Evolutionary conservation across 1,140 invertebrate species (phyloP).

Genomic region (Goniozus legneri): DNA sequence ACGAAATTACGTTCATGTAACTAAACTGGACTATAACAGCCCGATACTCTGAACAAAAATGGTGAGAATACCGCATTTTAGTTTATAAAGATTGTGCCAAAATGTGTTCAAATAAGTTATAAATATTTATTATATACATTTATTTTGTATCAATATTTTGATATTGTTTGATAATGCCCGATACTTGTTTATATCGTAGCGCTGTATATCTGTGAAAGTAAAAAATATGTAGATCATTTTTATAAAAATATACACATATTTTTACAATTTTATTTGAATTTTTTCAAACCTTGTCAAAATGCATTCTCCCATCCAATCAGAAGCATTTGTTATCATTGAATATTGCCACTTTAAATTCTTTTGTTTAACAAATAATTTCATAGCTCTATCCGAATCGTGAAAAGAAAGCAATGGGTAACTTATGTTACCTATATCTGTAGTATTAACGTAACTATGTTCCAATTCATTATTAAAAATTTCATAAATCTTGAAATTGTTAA

Average conservation of each 20-base stretch:
- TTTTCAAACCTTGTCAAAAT: conserved; percentile 21
- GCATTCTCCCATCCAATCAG: conserved; percentile 38
- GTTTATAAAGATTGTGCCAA: too few relatives aligned
- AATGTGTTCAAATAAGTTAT: too few relatives aligned
- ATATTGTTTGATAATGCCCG: conserved; percentile 15
- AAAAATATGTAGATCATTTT: conserved; percentile 13
- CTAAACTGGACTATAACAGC: too few relatives aligned
- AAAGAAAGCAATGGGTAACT: conserved; percentile 62
- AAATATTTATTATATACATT: too few relatives aligned
- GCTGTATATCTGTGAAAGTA: conserved; percentile 19
- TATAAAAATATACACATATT: neutral
- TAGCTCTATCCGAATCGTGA: too few relatives aligned
- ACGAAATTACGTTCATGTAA: too few relatives aligned
- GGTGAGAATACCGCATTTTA: too few relatives aligned
- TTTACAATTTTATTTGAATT: neutral
- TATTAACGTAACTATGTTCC: conserved; percentile 35
- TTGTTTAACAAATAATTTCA: conserved; percentile 51
- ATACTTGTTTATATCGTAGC: conserved; percentile 25
- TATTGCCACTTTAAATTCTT: conserved; percentile 54
- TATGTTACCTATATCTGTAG: conserved; percentile 58
- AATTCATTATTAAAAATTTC: conserved; percentile 73
- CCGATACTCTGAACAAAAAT: too few relatives aligned
- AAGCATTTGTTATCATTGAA: conserved; percentile 31
- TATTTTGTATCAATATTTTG: too few relatives aligned
- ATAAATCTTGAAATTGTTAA: conserved; percentile 66